A percentile compares a stretch with the other conserved stretches of the same genome.
phyloP scores from a whole-genome alignment of 2,113 vertebrate species.

The Microtus richardsoni region DNA sequence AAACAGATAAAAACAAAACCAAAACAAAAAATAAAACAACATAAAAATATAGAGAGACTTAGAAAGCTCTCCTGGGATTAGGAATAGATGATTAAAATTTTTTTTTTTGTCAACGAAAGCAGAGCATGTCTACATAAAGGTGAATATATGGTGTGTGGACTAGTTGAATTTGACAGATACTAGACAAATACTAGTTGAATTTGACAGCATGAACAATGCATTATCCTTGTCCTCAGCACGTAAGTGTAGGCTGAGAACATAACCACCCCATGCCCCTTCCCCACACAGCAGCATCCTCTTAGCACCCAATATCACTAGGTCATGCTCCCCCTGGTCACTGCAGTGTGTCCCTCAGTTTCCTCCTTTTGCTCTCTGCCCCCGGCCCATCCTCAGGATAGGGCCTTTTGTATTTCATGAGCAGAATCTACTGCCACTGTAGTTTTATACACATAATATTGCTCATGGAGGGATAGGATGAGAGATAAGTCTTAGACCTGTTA shows the following conservation, averaged over 20 bases:
- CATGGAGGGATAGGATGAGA: background rate
- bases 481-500: background rate
- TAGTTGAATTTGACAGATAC: no score
- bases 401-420: background rate
- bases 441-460: background rate
- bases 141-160: background rate
- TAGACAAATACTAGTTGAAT: no score
- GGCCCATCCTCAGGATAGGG: background rate
- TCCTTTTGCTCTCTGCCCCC: background rate
- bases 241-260: background rate
- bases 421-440: background rate
- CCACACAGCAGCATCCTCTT: background rate
- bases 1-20: background rate
- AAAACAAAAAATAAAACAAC: background rate
- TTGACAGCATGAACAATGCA: background rate
- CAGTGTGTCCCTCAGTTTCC: rapidly evolving
- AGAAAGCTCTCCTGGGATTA: background rate
- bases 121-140: background rate
- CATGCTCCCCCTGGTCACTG: background rate
- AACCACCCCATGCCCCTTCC: rapidly evolving
- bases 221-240: background rate
- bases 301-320: no score
- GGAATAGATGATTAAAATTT: background rate
- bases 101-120: background rate
- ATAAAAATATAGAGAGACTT: background rate